Conservation (phyloP, 2,113 vertebrate species). For the Rallus limicola region DNA sequence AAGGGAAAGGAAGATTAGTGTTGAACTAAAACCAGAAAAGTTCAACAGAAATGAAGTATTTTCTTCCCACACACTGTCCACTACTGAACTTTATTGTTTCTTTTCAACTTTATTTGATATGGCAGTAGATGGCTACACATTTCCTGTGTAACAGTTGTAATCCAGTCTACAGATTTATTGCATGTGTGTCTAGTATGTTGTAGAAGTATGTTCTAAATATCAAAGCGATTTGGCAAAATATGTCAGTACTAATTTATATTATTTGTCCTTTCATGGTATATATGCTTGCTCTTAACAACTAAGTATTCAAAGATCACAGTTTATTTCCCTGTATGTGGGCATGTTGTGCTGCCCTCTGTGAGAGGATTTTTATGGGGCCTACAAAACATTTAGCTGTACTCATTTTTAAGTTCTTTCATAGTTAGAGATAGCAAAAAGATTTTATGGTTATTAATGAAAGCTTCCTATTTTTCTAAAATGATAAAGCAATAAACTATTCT, state of each 20-base stretch:
- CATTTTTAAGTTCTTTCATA: background rate
- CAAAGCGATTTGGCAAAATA: background rate
- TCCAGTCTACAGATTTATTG: background rate
- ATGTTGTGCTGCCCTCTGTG: rapidly evolving
- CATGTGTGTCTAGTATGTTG: background rate
- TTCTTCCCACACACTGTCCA: rapidly evolving
- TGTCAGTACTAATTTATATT: background rate
- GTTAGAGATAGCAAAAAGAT: background rate
- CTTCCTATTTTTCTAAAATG: background rate
- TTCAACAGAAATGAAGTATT: background rate
- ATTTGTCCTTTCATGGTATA: background rate
- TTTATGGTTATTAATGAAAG: background rate
- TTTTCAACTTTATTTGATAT: background rate
- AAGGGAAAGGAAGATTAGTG: no score
- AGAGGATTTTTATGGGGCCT: background rate
- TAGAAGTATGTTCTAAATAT: background rate
- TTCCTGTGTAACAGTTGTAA: background rate
- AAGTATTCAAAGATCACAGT: background rate
- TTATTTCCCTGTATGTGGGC: background rate
- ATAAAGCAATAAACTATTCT: background rate
- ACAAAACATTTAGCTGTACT: background rate
- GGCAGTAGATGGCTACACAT: background rate
- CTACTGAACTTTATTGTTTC: background rate
- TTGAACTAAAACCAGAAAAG: background rate
- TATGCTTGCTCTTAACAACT: background rate